Evolutionary conservation across 2,888 invertebrate species (phyloP).

Genomic region (Lasioglossum marginatum): DNA sequence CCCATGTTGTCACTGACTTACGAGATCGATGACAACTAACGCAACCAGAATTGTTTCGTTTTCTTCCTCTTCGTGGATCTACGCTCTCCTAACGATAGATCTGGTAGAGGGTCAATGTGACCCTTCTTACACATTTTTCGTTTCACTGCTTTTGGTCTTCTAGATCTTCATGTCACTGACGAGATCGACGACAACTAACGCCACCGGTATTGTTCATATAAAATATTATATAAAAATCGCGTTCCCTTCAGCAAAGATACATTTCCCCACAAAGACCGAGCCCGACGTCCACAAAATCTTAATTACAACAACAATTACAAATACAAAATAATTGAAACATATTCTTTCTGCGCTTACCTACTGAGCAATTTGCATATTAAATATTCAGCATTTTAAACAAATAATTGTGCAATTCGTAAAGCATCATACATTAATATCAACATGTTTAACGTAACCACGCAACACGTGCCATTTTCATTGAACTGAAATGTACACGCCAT

Average conservation of each 20-base stretch:
- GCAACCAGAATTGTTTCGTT: neutral
- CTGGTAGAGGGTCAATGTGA: no score
- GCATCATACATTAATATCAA: neutral
- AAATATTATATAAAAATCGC: no score
- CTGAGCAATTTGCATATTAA: neutral
- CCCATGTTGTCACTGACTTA: neutral
- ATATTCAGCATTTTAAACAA: neutral
- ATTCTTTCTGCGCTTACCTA: neutral
- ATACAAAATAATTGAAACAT: neutral
- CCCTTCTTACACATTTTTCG: no score
- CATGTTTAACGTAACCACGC: neutral
- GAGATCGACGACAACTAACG: neutral
- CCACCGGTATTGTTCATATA: no score
- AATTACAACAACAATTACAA: no score
- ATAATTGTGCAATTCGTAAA: neutral
- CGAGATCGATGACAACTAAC: neutral
- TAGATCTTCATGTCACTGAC: neutral
- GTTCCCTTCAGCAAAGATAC: no score
- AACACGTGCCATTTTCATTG: no score
- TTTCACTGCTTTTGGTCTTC: neutral
- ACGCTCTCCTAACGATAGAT: neutral
- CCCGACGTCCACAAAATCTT: no score
- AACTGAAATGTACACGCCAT: neutral
- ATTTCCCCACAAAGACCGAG: no score
- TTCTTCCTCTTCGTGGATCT: neutral